Base-by-base conservation (phyloP, 2,797 vertebrate species). In the Delichon dasypus region DNA sequence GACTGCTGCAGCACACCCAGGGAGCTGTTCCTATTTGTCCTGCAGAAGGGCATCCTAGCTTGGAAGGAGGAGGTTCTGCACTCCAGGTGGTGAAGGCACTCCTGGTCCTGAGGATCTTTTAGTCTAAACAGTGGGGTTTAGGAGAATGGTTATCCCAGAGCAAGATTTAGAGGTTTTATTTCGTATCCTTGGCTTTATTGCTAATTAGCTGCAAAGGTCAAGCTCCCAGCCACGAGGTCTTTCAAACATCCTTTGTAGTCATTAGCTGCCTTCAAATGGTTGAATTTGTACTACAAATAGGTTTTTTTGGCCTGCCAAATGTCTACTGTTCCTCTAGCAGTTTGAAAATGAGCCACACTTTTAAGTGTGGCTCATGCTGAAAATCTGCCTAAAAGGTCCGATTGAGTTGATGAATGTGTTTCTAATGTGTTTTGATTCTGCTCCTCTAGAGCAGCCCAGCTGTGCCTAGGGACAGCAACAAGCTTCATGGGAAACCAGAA, bases 191-290 rank as follows among this genome's bases (percentile, higher is more conserved):
- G 38, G 12, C 71, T 86, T 93, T 70, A 44, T 55, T 85, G 48
- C 18, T 66, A 90, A 87, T 91, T 85, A 90, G 29, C 45, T 82
- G 60, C 71, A 82, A 81, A 95, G 85, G 55, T 88, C 76, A 86
- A 86, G 38, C 36, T 91, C 66, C 26, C 17, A 85, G 65, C n/a
- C 44, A 53, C 66, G 76, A 88, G 44, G 36, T 72, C 48, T 88
- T 42, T 84, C 75, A 88, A 27, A 45, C 26, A 42, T 60, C 78
- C 47, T 90, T 32, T 73, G 64, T 60, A 50, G 45, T 60, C 65
- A 86, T 65, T 77, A 75, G 74, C 62, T 75, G 30, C 18, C 20
- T 70, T 90, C 61, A 65, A 80, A 81, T 47, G 7, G 18, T 62
- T 76, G 32, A 87, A 74, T 89, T 67, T 67, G 25, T 85, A 61